Conservation (phyloP, 92 coral and sea anemone species). For the Paramuricea clavata region DNA sequence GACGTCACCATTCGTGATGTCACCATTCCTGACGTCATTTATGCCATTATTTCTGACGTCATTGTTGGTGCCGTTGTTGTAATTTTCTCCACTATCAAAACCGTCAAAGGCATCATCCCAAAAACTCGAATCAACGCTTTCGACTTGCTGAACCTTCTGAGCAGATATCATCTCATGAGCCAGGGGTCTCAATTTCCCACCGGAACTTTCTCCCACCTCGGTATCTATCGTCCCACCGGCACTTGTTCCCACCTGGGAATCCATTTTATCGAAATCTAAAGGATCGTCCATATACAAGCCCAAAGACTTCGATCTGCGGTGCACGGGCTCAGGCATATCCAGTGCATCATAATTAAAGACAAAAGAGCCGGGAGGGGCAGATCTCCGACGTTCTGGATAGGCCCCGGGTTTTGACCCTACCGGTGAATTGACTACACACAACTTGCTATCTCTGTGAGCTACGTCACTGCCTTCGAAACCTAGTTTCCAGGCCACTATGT, state of each 20-base stretch:
- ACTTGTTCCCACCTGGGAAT: not conserved
- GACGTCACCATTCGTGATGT: not conserved
- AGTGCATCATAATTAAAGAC: constrained; percentile 14
- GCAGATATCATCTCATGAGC: constrained; percentile 2
- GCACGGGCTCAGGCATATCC: constrained; percentile 29
- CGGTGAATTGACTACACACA: constrained; percentile 31
- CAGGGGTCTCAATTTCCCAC: constrained; percentile 8
- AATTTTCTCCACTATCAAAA: not conserved
- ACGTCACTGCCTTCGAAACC: constrained; percentile 26
- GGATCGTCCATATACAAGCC: not conserved
- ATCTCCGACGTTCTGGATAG: constrained; percentile 20
- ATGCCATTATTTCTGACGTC: constrained; percentile 11
- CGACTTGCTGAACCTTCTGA: not conserved
- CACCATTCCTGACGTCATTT: constrained; percentile 25
- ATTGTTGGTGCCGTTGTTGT: not conserved
- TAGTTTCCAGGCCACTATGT: constrained; percentile 41
- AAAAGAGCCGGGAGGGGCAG: constrained; percentile 45
- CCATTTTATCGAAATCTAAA: constrained; percentile 8
- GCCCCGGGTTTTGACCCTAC: constrained; percentile 12
- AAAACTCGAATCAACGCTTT: constrained; percentile 4
- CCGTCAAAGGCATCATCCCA: constrained; percentile 4
- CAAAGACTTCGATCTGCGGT: constrained; percentile 22
- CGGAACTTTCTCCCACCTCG: not conserved
- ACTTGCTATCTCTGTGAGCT: constrained; percentile 31
- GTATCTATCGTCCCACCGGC: not conserved